Conservation (phyloP, 2,888 invertebrate genomes). For the Leptodirus hochenwartii region DNA sequence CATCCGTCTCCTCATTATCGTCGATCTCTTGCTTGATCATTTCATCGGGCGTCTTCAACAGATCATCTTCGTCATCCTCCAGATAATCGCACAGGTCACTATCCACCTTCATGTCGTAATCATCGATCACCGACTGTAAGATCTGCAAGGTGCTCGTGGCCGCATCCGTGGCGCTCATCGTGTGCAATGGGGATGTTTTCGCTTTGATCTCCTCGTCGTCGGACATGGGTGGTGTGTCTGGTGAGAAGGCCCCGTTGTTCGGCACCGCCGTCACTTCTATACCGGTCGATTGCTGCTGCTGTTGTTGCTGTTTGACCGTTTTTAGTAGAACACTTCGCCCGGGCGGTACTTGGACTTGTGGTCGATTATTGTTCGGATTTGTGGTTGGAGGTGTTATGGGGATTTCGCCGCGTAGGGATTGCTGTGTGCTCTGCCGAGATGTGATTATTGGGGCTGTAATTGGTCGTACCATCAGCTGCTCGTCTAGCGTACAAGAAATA, state of each 20-base stretch:
- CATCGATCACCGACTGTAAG: conserved; percentile 20
- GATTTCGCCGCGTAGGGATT: neutral
- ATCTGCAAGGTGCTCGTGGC: conserved; percentile 17
- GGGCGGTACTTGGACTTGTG: conserved; percentile 11
- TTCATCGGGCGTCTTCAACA: conserved; percentile 8
- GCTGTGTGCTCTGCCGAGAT: no score
- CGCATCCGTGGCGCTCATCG: no score
- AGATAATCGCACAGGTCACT: conserved; percentile 23
- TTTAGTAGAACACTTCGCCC: conserved; percentile 24
- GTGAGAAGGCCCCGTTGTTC: conserved; percentile 10
- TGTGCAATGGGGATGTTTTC: conserved; percentile 5
- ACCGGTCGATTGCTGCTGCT: conserved; percentile 3
- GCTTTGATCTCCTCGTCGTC: conserved; percentile 21
- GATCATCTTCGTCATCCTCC: conserved; percentile 19
- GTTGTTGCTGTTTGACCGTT: conserved; percentile 9
- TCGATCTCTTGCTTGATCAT: conserved; percentile 8
- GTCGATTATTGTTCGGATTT: conserved; percentile 7
- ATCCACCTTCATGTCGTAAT: conserved; percentile 20
- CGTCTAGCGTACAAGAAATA: no score
- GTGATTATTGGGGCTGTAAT: no score
- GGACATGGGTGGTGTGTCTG: conserved; percentile 24
- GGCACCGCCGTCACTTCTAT: conserved; percentile 6
- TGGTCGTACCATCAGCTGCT: no score
- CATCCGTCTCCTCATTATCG: conserved; percentile 15
- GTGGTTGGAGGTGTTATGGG: neutral